Evolutionary conservation across 2,113 vertebrate genomes (phyloP), one percentile per base, ranked within the genome.

Genomic region (Maccullochella peelii): DNA sequence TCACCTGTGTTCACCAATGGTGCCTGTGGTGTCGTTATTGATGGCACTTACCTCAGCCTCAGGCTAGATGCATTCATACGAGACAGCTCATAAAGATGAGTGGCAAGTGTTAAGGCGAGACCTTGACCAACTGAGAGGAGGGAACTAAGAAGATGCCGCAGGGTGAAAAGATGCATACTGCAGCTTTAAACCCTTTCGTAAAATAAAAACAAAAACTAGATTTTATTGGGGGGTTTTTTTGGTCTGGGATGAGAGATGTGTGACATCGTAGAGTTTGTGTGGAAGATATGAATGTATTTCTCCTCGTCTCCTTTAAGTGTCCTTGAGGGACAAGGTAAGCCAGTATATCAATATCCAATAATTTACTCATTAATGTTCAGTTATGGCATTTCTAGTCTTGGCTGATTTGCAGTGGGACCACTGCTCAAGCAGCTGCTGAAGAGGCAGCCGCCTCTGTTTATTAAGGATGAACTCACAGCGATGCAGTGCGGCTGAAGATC

Each of bases 11-110:
- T 88, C 49, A 55, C 66, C 9, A 61, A 33, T 10, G 1, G 27
- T 54, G 69, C 44, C 33, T 75, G 70, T 69, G 74, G 65, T 81
- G 77, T 76, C 47, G 86, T 75, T 77, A 82, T 77, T 86, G 84
- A 90, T 85, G 81, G 40, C 73, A 72, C 69, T 85, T 79, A 66
- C 62, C 77, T 70, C 33, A 50, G 81, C 90, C 83, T 77, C 36
- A 3, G 85, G 88, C 69, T 49, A 73, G 62, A 80, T 61, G 70
- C 77, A 71, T 77, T 84, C 73, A 77, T 40, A n/a, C 71, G 66
- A 77, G 73, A 83, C 50, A 58, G 36, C 67, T 77, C 23, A 55
- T 89, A 86, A 80, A 73, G 44, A 57, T 84, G 81, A 88, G 54
- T 81, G 85, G 83, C 87, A 84, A 8, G 61, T 58, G 7, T n/a